A percentile compares a stretch with the other conserved stretches of the same genome.
Evolutionary conservation across 1,140 invertebrate genomes (phyloP).

Genomic region (Sinonovacula constricta): DNA sequence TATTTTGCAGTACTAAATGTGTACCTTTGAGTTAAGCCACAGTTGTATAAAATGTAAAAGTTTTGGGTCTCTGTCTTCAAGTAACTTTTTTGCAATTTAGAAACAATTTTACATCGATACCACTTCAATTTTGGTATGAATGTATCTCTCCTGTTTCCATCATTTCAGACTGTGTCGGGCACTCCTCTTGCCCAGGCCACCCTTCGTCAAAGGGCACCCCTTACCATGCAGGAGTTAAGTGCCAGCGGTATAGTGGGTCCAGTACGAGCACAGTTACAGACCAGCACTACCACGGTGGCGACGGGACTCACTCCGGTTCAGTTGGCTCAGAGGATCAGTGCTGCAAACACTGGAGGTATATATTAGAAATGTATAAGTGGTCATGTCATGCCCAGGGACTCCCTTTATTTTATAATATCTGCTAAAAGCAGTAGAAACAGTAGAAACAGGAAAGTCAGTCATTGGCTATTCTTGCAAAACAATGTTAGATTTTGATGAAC

Average conservation of each 20-base stretch:
- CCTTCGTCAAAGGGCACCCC: slow-evolving; percentile 52
- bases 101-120: slow-evolving; percentile 3
- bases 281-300: slow-evolving; percentile 51
- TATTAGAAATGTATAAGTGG: too few relatives aligned
- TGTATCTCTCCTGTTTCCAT: slow-evolving; percentile 25
- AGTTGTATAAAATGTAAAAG: too few relatives aligned
- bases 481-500: too few relatives aligned
- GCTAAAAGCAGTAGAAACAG: too few relatives aligned
- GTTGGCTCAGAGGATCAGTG: slow-evolving; percentile 77
- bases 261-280: slow-evolving; percentile 71
- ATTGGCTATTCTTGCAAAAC: too few relatives aligned
- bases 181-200: slow-evolving; percentile 61
- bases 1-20: too few relatives aligned
- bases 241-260: slow-evolving; percentile 56
- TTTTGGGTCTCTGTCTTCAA: background rate
- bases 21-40: background rate
- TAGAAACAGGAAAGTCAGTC: too few relatives aligned
- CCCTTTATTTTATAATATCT: too few relatives aligned
- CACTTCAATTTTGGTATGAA: background rate
- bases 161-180: slow-evolving; percentile 66
- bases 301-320: slow-evolving; percentile 81
- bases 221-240: slow-evolving; percentile 70
- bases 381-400: too few relatives aligned
- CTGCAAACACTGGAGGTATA: slow-evolving; percentile 56
- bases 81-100: too few relatives aligned